Base-by-base conservation (phyloP, 2,797 vertebrate genomes). In the Epinephelus malabaricus region DNA sequence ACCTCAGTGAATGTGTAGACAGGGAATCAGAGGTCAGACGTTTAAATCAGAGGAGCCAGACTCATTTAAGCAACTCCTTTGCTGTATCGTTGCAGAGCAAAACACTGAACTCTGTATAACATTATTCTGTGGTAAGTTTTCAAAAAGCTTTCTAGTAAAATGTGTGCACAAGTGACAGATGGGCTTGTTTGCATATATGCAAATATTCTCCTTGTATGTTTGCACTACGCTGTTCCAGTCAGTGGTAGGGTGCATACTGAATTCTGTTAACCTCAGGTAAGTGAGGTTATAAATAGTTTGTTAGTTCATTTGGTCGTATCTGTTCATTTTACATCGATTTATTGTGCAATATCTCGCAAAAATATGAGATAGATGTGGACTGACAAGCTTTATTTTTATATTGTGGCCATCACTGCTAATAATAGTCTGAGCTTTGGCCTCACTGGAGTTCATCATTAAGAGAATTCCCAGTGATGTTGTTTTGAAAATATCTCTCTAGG, bases 101-200 rank as follows among this genome's bases (percentile, higher is more conserved):
- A 18, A 38, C 12, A 55, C 30, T 69, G 2, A 73, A 74, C 73
- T 73, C 5, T 61, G 17, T 63, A 38, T 56, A 5, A 21, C 19
- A 45, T 67, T 68, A 62, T 68, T 69, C 21, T 78, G 23, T 69
- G 14, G 2, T 65, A 59, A 19, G 6, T 69, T 79, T 64, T 78
- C n/a, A 43, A 59, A 79, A 76, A 70, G 65, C 65, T 60, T 66
- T 67, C 43, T 51, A 23, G n/a, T 73, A 23, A 80, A 80, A 76
- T 65, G 75, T 83, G 76, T 75, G 66, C 55, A 82, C 75, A 76
- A 78, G 59, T 63, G 79, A 75, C 89, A 92, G 89, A 92, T 92
- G 90, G 85, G 54, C 81, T 77, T 62, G 34, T 92, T 91, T 91
- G 86, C 83, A 92, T 88, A 82, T 76, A 91, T 90, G 83, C 68